Percentiles rank a stretch among this genome's conserved stretches.
Evolutionary conservation across 1,140 invertebrate species (phyloP).

Genomic region (Euwallacea fornicatus): DNA sequence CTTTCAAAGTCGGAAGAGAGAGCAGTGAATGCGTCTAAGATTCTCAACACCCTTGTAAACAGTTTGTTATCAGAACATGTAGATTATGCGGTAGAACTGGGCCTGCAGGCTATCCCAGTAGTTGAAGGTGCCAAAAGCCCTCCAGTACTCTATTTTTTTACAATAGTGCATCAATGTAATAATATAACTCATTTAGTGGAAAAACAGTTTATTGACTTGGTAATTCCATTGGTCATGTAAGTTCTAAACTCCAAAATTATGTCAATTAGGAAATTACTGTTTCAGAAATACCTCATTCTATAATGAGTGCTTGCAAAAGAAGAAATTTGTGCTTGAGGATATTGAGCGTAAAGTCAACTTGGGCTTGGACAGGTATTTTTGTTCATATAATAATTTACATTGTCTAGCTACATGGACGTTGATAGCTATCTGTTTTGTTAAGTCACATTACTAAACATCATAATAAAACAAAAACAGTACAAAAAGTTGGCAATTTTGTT

Average conservation of each 20-base stretch:
- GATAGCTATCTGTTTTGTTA: no score
- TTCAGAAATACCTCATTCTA: conserved; percentile 81
- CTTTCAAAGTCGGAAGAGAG: conserved; percentile 81
- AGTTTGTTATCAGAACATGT: conserved; percentile 90
- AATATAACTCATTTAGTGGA: conserved; percentile 94
- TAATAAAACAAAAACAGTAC: background rate
- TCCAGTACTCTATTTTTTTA: conserved; percentile 91
- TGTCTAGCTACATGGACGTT: no score
- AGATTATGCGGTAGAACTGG: conserved; percentile 94
- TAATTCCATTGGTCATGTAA: conserved; percentile 82
- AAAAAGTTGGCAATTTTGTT: no score
- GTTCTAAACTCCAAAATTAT: background rate
- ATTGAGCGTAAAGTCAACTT: conserved; percentile 90
- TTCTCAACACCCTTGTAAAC: conserved; percentile 86
- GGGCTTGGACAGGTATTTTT: conserved; percentile 73
- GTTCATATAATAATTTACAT: no score
- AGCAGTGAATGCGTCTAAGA: conserved; percentile 76
- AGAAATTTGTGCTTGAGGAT: conserved; percentile 82
- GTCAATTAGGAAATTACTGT: conserved; percentile 4
- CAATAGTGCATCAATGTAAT: conserved; percentile 92
- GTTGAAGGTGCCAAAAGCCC: conserved; percentile 78
- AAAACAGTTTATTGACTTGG: conserved; percentile 89
- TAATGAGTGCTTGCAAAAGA: conserved; percentile 83
- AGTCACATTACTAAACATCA: no score
- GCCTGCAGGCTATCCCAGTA: conserved; percentile 86